Evolutionary conservation across 2,113 vertebrate genomes (phyloP), one percentile per base, ranked within the genome.

Genomic region (Bos indicus): DNA sequence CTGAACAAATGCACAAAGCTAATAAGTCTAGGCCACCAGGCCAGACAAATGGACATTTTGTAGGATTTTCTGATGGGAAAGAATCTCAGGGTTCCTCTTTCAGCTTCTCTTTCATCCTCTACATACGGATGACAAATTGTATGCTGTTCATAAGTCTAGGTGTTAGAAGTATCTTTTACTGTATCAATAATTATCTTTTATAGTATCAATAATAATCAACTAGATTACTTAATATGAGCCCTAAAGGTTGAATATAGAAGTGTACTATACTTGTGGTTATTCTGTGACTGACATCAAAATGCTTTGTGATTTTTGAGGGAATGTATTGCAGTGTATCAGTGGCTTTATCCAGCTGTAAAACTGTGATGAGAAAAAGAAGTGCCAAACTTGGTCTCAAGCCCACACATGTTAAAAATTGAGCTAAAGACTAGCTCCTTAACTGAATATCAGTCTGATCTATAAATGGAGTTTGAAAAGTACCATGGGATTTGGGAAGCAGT

Each of bases 401-500:
- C 46, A 94, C 78, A 92, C 56, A 60, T 87, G 54, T 97, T 90
- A 93, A 57, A 88, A 94, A 78, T 64, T 60, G 91, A 97, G 86
- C 74, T 84, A 88, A 96, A 83, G 0, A 8, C 56, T 33, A 71
- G 78, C 83, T 96, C 83, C 62, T 71, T 90, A 57, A 94, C 95
- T 81, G 57, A 54, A 51, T 95, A 59, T 96, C 87, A 92, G 86
- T 71, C 48, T 92, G 83, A 81, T 92, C 91, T 98, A 95, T 93
- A 97, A 96, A 95, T 92, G 92, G 95, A 97, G 60, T 91, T 94
- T 93, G 89, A 93, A 90, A 91, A 95, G 82, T 91, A 89, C 64
- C 88, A 15, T 90, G 93, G 97, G 96, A 92, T 96, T 97, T 96
- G 46, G 86, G 90, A 97, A 94, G 91, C 25, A 10, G 52, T 91